Evolutionary conservation across 2,888 invertebrate species (phyloP), one percentile per base, ranked within the genome.

Genomic region (Asteroscopus sphinx): DNA sequence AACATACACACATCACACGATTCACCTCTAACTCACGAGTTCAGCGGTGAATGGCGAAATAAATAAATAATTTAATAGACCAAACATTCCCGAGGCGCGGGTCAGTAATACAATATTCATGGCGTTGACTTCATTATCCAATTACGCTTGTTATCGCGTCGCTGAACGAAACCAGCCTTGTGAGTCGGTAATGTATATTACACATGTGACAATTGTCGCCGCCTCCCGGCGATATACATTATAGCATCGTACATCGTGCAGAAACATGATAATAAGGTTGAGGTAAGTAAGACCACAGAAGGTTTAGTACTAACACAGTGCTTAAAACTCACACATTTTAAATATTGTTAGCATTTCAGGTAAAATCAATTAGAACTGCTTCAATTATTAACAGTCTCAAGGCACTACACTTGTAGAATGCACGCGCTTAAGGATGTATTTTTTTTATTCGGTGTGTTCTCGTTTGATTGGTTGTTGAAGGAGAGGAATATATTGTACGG

Each of bases 51-150:
- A 51, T 40, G 25, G 13, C 37, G 11, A 51, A 42, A 61, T 49
- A 46, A 55, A 66, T 76, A 62, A 73, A 62, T 63, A 44, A 75
- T 68, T 63, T 30, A 68, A 42, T 41, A 58, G 44, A 47, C 36
- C 33, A 37, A 65, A 60, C 54, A 59, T 47, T 33, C 53, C 13
- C 15, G 25, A 40, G 35, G 54, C 52, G 41, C 40, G 44, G 69
- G 52, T 64, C 68, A 56, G 48, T 55, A 37, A 64, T 73, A 67
- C 66, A 72, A 72, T 73, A 76, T 76, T 69, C 76, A 69, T 67
- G 52, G 51, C 60, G 54, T 44, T 44, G 44, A 60, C 61, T 74
- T 76, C 74, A 70, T 74, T 70, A 74, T 64, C 63, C 76, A 76
- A 76, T 76, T 73, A 70, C 73, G 54, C 48, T 49, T 73, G 66